phyloP scores from a whole-genome alignment of 2,113 vertebrate species.

The Melierax canorus region DNA sequence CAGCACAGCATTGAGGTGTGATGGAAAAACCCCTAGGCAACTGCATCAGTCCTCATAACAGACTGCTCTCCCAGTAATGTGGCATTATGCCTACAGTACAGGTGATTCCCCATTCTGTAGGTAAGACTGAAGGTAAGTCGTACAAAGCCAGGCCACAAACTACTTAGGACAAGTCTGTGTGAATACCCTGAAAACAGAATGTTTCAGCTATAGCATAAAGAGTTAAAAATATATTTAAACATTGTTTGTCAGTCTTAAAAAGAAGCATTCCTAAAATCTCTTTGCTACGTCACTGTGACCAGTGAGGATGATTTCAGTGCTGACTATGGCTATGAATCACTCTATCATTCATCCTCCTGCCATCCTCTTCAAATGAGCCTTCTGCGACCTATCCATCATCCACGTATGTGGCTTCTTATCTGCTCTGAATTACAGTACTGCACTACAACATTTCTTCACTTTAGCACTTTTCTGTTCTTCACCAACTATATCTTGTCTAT shows the following conservation, averaged over 20 bases:
- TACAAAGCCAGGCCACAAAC: not conserved
- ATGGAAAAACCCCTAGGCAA: not conserved
- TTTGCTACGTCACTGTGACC: not conserved
- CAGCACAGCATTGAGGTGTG: not conserved
- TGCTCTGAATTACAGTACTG: not conserved
- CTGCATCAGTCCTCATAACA: not conserved
- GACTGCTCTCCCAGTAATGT: not conserved
- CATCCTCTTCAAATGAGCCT: not conserved
- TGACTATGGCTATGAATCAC: not conserved
- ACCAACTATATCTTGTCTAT: not conserved
- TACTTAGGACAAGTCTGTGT: not conserved
- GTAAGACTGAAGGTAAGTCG: not conserved
- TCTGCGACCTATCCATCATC: not conserved
- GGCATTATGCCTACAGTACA: not conserved
- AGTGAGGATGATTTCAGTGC: not conserved
- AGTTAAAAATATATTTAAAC: not conserved
- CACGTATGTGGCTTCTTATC: rapidly evolving
- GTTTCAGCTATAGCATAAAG: not conserved
- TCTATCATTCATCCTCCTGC: not conserved
- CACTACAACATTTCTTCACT: not conserved
- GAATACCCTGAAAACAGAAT: not conserved
- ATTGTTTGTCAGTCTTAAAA: not conserved
- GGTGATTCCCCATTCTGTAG: not conserved
- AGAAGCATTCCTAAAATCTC: not conserved
- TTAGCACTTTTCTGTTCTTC: not conserved